A percentile compares a stretch with the other conserved stretches of the same genome.
These are phyloP conservation scores for Bellardia bayeri DNA, from an alignment of 2,888 invertebrate genomes.

Conservation along the genomic window DNA sequence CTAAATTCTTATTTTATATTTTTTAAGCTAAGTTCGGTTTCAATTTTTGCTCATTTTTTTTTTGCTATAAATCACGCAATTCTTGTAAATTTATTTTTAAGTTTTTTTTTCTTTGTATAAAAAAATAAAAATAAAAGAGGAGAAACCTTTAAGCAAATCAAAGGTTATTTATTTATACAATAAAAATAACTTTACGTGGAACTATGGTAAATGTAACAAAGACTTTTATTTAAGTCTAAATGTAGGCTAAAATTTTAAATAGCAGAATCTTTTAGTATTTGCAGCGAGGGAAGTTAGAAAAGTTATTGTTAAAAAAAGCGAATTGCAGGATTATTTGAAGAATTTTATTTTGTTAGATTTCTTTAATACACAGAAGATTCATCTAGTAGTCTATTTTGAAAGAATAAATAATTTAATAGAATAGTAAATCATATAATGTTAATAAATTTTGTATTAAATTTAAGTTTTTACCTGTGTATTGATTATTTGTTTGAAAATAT, in stretches of 20 bases:
- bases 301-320: neutral
- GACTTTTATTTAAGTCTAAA: slow-evolving; percentile 57
- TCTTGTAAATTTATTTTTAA: slow-evolving; percentile 63
- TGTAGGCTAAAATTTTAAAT: slow-evolving; percentile 61
- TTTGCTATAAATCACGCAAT: slow-evolving; percentile 71
- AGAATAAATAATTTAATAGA: too few relatives aligned
- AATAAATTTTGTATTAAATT: too few relatives aligned
- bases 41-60: slow-evolving; percentile 17
- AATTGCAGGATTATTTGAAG: too few relatives aligned
- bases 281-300: neutral
- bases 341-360: too few relatives aligned
- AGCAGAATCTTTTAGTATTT: neutral
- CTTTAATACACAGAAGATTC: too few relatives aligned
- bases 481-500: too few relatives aligned
- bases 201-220: slow-evolving; percentile 40
- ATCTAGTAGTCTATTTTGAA: too few relatives aligned
- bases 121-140: slow-evolving; percentile 1
- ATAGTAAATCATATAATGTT: too few relatives aligned
- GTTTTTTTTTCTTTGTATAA: slow-evolving; percentile 6
- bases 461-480: too few relatives aligned
- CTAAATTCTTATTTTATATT: slow-evolving; percentile 24
- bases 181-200: neutral
- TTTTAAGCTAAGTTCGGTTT: slow-evolving; percentile 34
- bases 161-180: slow-evolving; percentile 63
- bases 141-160: slow-evolving; percentile 25